phyloP scores from a whole-genome alignment of 2,888 invertebrate genomes.

The Loripinus fragilis region DNA sequence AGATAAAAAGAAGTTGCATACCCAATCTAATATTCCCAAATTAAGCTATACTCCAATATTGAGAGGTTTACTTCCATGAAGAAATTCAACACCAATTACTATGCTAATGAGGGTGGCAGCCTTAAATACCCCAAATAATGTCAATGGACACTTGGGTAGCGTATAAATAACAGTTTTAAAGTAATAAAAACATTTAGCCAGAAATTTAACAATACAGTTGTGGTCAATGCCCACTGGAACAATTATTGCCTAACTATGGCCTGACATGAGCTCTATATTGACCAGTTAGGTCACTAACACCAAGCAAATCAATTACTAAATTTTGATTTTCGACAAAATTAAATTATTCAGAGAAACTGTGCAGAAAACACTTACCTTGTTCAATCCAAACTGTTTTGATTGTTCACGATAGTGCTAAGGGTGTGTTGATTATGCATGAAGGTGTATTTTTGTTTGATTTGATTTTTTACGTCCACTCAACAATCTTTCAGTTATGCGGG shows the following conservation, averaged over 20 bases:
- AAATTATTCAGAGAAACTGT: no score
- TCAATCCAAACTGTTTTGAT: no score
- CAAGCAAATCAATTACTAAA: background rate
- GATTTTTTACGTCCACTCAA: no score
- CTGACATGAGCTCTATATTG: conserved; percentile 12
- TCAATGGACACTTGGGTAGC: conserved; percentile 6
- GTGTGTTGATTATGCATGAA: no score
- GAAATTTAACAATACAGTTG: background rate
- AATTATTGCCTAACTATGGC: background rate
- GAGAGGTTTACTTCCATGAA: background rate
- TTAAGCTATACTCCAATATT: no score
- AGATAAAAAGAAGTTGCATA: no score
- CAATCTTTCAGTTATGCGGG: no score
- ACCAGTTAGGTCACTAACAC: conserved; percentile 11
- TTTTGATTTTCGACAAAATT: no score
- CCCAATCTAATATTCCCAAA: no score
- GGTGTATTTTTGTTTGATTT: no score
- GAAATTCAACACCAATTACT: background rate
- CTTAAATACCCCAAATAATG: background rate
- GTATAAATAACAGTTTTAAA: background rate
- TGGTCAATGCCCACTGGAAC: background rate
- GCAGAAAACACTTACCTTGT: no score
- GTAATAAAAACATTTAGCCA: background rate
- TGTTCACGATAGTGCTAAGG: no score
- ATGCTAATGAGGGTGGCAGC: background rate